Evolutionary conservation across 2,113 vertebrate species (phyloP), one percentile per base, ranked within the genome.

Genomic region (Ochotona princeps): DNA sequence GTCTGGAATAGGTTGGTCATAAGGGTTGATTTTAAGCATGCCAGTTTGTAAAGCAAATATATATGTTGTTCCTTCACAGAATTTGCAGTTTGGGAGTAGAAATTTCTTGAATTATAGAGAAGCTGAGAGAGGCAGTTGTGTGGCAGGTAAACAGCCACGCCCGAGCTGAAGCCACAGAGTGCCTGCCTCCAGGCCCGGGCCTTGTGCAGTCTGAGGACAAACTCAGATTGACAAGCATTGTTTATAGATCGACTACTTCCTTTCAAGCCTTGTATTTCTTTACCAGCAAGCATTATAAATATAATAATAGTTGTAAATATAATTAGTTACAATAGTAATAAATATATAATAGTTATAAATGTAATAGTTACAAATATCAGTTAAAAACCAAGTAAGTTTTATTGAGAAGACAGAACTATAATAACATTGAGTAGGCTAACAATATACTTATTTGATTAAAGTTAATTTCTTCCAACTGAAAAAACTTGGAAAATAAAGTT

Each of bases 21-120:
- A 26, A 69, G 61, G 35, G 25, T 84, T 80, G 17, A 72, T 84
- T 89, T 82, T 91, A 91, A 89, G 21, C 44, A 70, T 75, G 13
- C 10, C 28, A 65, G 47, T 85, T 87, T 84, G n/a, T 73, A 80
- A 90, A 70, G 51, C 18, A 76, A 83, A 70, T 38, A 87, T 26
- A 18, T 2, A 23, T 25, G 23, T 73, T 60, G 30, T 23, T 66
- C 38, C 38, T 44, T 35, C 7, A 67, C 30, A 84, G 66, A 79
- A 79, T 80, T 92, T 57, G 65, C 61, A 80, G 51, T 74, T 90
- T 1, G 54, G 32, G 51, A 80, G 54, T 81, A 44, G 26, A 35
- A 69, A 10, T 81, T 94, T 14, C n/a, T 87, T 66, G 72, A 51
- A 72, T 86, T 78, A 89, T 13, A 18, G 28, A 79, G 65, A 80